A percentile compares a stretch with the other conserved stretches of the same genome.
These are phyloP conservation scores for Stichodactyla mertensii DNA, from an alignment of 64 coral and sea anemone species.

Conservation along the genomic window DNA sequence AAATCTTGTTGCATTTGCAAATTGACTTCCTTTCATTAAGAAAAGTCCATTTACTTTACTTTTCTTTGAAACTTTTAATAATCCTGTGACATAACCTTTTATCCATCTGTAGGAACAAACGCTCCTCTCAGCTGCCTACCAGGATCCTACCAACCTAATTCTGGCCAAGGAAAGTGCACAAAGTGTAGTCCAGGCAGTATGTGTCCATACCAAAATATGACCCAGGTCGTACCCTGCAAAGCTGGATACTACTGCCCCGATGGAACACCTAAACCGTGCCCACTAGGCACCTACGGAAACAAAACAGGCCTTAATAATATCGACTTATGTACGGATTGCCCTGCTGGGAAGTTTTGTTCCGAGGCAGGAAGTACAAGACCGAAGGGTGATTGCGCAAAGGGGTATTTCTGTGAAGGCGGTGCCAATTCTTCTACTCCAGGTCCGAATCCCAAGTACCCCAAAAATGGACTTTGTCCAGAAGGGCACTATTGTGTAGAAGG, in stretches of 20 bases:
- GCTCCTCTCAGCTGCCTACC: conserved; percentile 61
- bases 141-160: conserved; percentile 84
- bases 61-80: no score
- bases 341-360: conserved; percentile 74
- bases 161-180: conserved; percentile 68
- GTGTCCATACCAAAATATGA: conserved; percentile 94
- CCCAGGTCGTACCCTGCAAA: conserved; percentile 57
- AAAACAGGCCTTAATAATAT: conserved; percentile 55
- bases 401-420: conserved; percentile 71
- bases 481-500: conserved; percentile 78
- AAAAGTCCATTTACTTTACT: no score
- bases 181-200: conserved; percentile 70
- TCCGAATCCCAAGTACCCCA: conserved; percentile 45
- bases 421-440: conserved; percentile 66
- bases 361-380: conserved; percentile 61
- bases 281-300: conserved; percentile 85
- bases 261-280: conserved; percentile 71
- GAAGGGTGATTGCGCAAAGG: conserved; percentile 60
- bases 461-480: conserved; percentile 68
- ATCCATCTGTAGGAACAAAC: conserved; percentile 35
- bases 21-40: no score
- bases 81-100: no score
- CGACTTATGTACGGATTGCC: conserved; percentile 78
- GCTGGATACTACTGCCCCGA: conserved; percentile 86
- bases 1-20: no score